Percentiles rank a stretch among this genome's conserved stretches.
Evolutionary conservation across 1,140 invertebrate genomes (phyloP).

Genomic region (Dreissena rostriformis): DNA sequence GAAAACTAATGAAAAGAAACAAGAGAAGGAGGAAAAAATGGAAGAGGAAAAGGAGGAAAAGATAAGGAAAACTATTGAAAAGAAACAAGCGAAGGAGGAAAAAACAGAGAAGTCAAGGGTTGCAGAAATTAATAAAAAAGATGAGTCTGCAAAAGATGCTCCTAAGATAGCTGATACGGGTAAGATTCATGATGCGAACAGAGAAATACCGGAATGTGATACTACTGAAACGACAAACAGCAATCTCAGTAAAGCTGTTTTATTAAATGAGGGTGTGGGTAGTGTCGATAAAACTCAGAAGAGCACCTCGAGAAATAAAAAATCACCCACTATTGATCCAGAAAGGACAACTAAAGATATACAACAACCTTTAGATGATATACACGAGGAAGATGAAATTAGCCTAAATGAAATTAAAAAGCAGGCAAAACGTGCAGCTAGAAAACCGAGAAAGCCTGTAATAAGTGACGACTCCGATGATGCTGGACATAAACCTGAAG

Average conservation of each 20-base stretch:
- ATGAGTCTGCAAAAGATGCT: background rate
- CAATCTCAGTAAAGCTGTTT: too few relatives aligned
- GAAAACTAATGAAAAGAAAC: too few relatives aligned
- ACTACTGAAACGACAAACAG: background rate
- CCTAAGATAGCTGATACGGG: too few relatives aligned
- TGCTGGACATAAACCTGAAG: background rate
- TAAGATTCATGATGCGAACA: too few relatives aligned
- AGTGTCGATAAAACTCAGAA: too few relatives aligned
- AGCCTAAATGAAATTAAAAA: background rate
- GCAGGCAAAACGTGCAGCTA: background rate
- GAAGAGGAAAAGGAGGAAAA: constrained; percentile 32
- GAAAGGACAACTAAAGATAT: too few relatives aligned
- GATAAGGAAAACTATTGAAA: constrained; percentile 1
- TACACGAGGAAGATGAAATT: constrained; percentile 4
- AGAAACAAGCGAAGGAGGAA: background rate
- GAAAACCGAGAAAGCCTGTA: constrained; percentile 13
- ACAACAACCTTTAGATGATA: too few relatives aligned
- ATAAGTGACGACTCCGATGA: constrained; percentile 40
- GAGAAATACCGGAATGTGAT: too few relatives aligned
- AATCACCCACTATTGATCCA: too few relatives aligned
- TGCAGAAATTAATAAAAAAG: background rate
- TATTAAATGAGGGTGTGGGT: too few relatives aligned
- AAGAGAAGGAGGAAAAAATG: too few relatives aligned
- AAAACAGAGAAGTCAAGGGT: background rate
- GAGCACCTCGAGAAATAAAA: too few relatives aligned